Conservation (phyloP, 2,888 invertebrate species). For the Meteorus cinctellus region DNA sequence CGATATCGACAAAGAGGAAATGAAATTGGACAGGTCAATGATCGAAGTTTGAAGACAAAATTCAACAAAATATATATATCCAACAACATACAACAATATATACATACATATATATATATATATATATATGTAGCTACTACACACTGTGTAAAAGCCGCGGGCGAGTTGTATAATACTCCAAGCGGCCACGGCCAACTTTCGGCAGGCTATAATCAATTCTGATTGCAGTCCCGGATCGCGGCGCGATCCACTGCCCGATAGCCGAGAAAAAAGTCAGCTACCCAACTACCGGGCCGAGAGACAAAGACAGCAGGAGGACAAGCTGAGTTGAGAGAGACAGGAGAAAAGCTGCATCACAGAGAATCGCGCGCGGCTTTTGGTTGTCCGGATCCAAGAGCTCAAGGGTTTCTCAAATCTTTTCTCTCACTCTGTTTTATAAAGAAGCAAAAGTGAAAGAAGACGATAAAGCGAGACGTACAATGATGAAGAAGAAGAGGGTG, state of each 20-base stretch:
- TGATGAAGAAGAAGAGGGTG: constrained; percentile 43
- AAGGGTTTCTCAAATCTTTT: constrained; percentile 39
- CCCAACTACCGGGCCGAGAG: constrained; percentile 67
- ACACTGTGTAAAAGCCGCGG: constrained; percentile 34
- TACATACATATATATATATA: neutral
- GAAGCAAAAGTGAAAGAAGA: constrained; percentile 20
- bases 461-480: constrained; percentile 30
- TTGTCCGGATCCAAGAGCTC: neutral
- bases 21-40: constrained; percentile 14
- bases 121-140: constrained; percentile 22
- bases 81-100: neutral
- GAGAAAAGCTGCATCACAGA: neutral
- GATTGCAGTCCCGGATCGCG: constrained; percentile 71
- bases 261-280: constrained; percentile 67
- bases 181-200: constrained; percentile 69
- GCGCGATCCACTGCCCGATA: constrained; percentile 70
- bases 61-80: constrained; percentile 12
- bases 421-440: constrained; percentile 7
- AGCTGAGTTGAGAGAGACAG: neutral
- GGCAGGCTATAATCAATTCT: constrained; percentile 73
- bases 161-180: constrained; percentile 53
- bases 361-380: constrained; percentile 12
- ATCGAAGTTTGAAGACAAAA: constrained; percentile 23
- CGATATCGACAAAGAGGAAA: constrained; percentile 5
- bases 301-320: neutral